phyloP scores from a whole-genome alignment of 2,113 vertebrate species.

The Stictonetta naevosa region DNA sequence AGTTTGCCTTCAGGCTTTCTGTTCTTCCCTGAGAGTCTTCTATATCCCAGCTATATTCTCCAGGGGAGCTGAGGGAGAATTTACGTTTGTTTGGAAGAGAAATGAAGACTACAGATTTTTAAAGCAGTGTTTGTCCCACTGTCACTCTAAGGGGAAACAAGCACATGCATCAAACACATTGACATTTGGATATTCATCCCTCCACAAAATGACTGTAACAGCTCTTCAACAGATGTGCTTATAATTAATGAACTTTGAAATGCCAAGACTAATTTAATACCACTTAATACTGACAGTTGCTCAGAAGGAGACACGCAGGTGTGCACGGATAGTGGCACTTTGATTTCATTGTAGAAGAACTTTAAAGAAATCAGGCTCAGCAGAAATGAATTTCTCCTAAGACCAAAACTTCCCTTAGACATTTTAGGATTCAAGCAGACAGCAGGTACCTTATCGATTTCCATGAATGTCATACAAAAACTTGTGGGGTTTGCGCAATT shows the following conservation, averaged over 20 bases:
- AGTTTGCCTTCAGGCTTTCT: background rate
- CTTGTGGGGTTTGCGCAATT: background rate
- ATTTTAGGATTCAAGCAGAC: background rate
- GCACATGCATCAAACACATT: background rate
- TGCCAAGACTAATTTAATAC: background rate
- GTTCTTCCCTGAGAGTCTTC: background rate
- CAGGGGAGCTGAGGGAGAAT: background rate
- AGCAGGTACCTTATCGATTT: background rate
- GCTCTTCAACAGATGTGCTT: slow-evolving; percentile 40
- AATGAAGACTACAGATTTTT: slow-evolving; percentile 54
- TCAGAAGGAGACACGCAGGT: slow-evolving; percentile 33
- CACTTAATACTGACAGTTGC: background rate
- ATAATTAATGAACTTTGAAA: slow-evolving; percentile 15
- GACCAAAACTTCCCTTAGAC: background rate
- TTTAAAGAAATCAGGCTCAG: background rate
- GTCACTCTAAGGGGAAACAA: slow-evolving; percentile 32
- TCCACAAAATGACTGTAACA: background rate
- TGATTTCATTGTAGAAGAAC: background rate
- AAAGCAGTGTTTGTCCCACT: slow-evolving; percentile 17
- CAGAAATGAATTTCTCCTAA: background rate
- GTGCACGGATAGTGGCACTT: background rate
- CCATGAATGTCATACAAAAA: background rate
- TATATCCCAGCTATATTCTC: background rate
- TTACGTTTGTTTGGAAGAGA: slow-evolving; percentile 42
- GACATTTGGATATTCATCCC: background rate